These are phyloP conservation scores for Drosophila ironensis DNA, from an alignment of 1,140 invertebrate species.

Conservation along the genomic window DNA sequence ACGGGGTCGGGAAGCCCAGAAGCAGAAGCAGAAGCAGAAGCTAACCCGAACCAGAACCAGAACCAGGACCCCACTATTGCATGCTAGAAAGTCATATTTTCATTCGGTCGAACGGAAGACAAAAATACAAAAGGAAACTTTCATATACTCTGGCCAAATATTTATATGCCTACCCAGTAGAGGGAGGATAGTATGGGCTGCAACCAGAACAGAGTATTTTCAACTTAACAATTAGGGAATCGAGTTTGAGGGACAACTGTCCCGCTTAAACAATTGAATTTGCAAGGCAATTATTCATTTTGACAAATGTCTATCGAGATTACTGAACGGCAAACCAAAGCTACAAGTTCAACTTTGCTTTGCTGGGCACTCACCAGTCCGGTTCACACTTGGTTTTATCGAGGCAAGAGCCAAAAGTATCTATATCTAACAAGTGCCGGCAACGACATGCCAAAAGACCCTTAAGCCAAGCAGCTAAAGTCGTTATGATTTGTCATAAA, in stretches of 20 bases:
- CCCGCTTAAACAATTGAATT: too few relatives aligned
- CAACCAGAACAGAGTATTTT: too few relatives aligned
- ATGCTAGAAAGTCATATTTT: constrained; percentile 67
- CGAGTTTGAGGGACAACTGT: too few relatives aligned
- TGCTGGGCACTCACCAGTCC: neutral
- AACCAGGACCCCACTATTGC: constrained; percentile 34
- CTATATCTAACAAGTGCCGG: constrained; percentile 74
- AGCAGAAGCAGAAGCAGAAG: too few relatives aligned
- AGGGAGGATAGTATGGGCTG: too few relatives aligned
- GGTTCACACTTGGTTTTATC: neutral
- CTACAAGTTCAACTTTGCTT: too few relatives aligned
- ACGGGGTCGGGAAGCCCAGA: neutral
- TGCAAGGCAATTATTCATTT: too few relatives aligned
- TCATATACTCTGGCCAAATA: constrained; percentile 49
- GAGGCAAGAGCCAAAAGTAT: constrained; percentile 57
- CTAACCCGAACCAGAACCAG: too few relatives aligned
- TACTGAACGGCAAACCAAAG: too few relatives aligned
- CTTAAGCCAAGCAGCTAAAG: constrained; percentile 72
- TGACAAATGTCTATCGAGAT: too few relatives aligned
- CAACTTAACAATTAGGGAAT: too few relatives aligned
- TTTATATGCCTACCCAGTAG: constrained; percentile 6
- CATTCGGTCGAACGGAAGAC: constrained; percentile 23
- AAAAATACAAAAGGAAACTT: constrained; percentile 13
- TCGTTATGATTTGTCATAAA: constrained; percentile 81
- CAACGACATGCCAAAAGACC: constrained; percentile 63